Evolutionary conservation across 1,140 invertebrate genomes (phyloP), one percentile per base, ranked within the genome.

Genomic region (Drosophila kikkawai): DNA sequence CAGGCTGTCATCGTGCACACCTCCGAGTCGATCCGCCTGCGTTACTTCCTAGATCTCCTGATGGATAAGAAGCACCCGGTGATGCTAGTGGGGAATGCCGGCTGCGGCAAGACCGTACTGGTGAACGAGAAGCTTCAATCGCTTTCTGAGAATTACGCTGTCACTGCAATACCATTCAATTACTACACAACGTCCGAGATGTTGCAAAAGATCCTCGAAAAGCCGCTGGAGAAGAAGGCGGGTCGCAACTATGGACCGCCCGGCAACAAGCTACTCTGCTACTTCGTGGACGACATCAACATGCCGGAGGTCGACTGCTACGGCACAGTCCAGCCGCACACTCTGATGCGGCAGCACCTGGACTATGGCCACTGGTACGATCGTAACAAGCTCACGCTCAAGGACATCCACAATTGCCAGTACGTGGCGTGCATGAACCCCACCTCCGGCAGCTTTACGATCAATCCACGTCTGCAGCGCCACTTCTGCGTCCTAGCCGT

Each of bases 401-500:
- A 99, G 93, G 98, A 99, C 60, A 98, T 99, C 68, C 97, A 98
- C 85, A 99, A 99, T 91, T 98, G 97, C 64, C 98, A 99, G 92
- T 99, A 99, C 91, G 96, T 99, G 1, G 97, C 97, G 32, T 99
- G 97, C 91, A 99, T 99, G 98, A 99, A 99, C 93, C 98, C 98
- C 0, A 99, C 98, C 0, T 98, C 98, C 58, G 98, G 98, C 37
- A 98, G 97, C 84, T 99, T 99, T 91, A 99, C 98, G 1, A 98
- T 99, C 64, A 98, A 99, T 94, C 97, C 98, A 0, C 95, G 98
- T 73, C 94, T 99, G 6, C 98, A 99, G 92, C 94, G 98, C 61
- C 98, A 99, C 92, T 99, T 99, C 93, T 96, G 96, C 82, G 98
- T 99, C 1, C 98, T 99, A 93, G 97, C 98, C 37, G 95, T 99